Percentiles rank a stretch among this genome's conserved stretches.
Evolutionary conservation across 1,140 invertebrate species (phyloP).

Genomic region (Procambarus clarkii): DNA sequence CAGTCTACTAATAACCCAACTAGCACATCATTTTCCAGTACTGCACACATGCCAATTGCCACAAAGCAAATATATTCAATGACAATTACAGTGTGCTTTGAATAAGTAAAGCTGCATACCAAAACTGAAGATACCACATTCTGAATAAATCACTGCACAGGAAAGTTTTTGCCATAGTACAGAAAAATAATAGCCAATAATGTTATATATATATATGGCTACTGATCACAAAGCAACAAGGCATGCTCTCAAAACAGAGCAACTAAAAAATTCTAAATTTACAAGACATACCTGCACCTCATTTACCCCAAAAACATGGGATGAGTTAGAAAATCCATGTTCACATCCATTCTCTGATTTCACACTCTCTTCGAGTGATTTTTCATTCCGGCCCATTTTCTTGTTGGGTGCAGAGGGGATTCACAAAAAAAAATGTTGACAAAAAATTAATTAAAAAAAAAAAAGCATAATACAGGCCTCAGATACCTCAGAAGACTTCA

Average conservation of each 20-base stretch:
- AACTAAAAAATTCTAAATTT: background rate
- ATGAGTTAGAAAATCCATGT: constrained; percentile 60
- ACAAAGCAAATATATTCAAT: background rate
- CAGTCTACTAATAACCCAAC: background rate
- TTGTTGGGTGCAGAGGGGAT: constrained; percentile 49
- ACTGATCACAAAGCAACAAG: background rate
- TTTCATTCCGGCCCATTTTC: constrained; percentile 59
- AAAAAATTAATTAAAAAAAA: constrained; percentile 19
- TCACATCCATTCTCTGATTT: constrained; percentile 50
- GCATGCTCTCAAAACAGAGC: background rate
- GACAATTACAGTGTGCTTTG: background rate
- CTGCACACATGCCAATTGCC: background rate
- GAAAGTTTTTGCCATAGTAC: background rate
- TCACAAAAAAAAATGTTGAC: constrained; percentile 35
- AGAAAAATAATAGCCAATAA: background rate
- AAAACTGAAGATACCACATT: background rate
- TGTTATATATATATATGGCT: constrained; percentile 9
- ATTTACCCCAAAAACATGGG: constrained; percentile 64
- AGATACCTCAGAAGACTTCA: background rate
- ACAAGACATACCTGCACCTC: constrained; percentile 64
- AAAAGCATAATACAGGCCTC: background rate
- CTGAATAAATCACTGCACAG: background rate
- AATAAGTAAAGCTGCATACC: background rate
- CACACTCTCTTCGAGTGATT: constrained; percentile 46
- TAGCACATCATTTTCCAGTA: background rate